Percentiles rank a stretch among this genome's conserved stretches.
phyloP scores from a whole-genome alignment of 2,797 vertebrate genomes.

The Bryconaethiops microstoma region DNA sequence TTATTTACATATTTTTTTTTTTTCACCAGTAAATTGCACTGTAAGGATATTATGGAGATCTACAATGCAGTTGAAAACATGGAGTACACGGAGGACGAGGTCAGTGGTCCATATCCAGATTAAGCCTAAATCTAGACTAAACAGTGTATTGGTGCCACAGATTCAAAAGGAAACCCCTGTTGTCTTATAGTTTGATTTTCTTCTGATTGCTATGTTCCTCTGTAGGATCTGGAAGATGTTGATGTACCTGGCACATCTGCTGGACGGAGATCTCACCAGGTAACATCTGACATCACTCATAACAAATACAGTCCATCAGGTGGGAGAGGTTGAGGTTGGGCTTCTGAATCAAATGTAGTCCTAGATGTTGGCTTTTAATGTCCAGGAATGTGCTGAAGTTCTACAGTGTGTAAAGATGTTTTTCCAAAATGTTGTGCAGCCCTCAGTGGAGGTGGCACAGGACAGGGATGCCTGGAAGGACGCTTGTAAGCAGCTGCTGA shows the following conservation, averaged over 20 bases:
- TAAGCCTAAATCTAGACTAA: neutral
- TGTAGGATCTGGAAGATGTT: conserved; percentile 74
- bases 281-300: conserved; percentile 45
- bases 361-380: too few relatives aligned
- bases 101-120: conserved; percentile 48
- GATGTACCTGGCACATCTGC: conserved; percentile 80
- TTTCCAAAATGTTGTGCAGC: conserved; percentile 53
- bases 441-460: conserved; percentile 70
- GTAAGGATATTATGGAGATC: conserved; percentile 89
- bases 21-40: conserved; percentile 83
- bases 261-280: conserved; percentile 76
- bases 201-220: neutral
- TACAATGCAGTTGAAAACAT: conserved; percentile 88
- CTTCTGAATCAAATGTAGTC: too few relatives aligned
- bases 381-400: neutral
- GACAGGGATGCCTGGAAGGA: conserved; percentile 91
- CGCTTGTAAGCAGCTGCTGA: conserved; percentile 87
- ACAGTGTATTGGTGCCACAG: neutral
- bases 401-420: neutral
- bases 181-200: neutral
- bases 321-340: neutral
- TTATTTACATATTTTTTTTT: conserved; percentile 1
- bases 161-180: neutral
- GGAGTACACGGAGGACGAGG: conserved; percentile 85
- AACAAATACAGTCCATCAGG: neutral